These are phyloP conservation scores for Ceratoteleas bidentatus DNA, from an alignment of 1,140 invertebrate genomes.

Conservation along the genomic window DNA sequence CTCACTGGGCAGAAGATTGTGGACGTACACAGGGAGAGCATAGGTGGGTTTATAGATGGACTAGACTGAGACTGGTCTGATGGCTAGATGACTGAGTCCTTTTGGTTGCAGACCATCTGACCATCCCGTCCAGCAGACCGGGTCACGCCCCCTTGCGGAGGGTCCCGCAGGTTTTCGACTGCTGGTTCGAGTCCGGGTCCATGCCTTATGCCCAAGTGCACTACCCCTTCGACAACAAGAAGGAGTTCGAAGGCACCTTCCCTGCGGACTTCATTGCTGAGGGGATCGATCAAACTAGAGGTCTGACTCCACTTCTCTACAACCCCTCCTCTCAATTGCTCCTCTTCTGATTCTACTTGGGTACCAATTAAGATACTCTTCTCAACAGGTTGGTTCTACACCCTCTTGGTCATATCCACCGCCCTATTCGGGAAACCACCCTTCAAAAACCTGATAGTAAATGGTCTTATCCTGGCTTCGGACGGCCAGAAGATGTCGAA, in stretches of 20 bases:
- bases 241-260: too few relatives aligned
- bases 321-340: background rate
- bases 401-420: conserved; percentile 96
- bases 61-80: too few relatives aligned
- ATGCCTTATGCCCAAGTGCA: too few relatives aligned
- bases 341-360: too few relatives aligned
- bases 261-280: conserved; percentile 99
- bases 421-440: conserved; percentile 97
- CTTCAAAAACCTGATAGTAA: conserved; percentile 99
- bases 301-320: conserved; percentile 10
- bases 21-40: conserved; percentile 97
- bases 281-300: conserved; percentile 99
- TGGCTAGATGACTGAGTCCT: background rate
- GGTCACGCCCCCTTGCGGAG: too few relatives aligned
- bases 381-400: conserved; percentile 95
- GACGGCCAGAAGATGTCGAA: conserved; percentile 99
- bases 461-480: conserved; percentile 96
- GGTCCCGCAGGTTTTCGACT: conserved; percentile 98
- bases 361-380: background rate
- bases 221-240: too few relatives aligned
- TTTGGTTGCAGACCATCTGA: background rate
- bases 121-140: too few relatives aligned
- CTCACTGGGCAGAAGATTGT: conserved; percentile 90
- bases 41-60: conserved; percentile 82
- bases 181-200: conserved; percentile 99